Percentiles rank a stretch among this genome's conserved stretches.
phyloP scores from a whole-genome alignment of 23 tunicate species.

The Phallusia fumigata region DNA sequence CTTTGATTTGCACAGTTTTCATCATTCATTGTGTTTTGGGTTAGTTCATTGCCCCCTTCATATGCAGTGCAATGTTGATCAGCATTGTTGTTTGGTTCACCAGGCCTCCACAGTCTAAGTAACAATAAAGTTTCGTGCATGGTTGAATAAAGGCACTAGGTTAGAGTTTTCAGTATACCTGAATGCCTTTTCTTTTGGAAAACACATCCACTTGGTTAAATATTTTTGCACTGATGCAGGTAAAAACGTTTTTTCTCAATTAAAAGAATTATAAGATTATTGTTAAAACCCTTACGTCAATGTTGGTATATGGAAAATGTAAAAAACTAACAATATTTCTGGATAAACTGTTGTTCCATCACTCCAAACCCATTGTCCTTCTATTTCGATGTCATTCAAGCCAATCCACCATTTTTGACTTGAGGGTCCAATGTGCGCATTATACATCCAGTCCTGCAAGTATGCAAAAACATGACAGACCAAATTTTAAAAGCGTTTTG shows the following conservation, averaged over 20 bases:
- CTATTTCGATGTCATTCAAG: conserved; percentile 29
- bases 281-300: no score
- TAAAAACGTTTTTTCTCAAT: no score
- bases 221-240: no score
- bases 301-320: not conserved
- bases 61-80: not conserved
- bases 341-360: not conserved
- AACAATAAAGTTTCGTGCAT: not conserved
- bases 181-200: no score
- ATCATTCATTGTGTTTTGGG: conserved; percentile 22
- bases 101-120: conserved; percentile 22
- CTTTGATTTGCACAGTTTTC: conserved; percentile 24
- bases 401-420: conserved; percentile 39
- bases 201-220: no score
- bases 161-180: no score
- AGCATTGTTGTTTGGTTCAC: conserved; percentile 16
- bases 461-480: not conserved
- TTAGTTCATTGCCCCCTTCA: conserved; percentile 8
- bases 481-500: no score
- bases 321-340: conserved; percentile 13
- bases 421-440: conserved; percentile 5
- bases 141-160: no score
- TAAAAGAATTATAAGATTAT: no score
- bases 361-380: conserved; percentile 26
- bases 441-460: conserved; percentile 32